Evolutionary conservation across 2,797 vertebrate genomes (phyloP).

Genomic region (Sebastes itinus): DNA sequence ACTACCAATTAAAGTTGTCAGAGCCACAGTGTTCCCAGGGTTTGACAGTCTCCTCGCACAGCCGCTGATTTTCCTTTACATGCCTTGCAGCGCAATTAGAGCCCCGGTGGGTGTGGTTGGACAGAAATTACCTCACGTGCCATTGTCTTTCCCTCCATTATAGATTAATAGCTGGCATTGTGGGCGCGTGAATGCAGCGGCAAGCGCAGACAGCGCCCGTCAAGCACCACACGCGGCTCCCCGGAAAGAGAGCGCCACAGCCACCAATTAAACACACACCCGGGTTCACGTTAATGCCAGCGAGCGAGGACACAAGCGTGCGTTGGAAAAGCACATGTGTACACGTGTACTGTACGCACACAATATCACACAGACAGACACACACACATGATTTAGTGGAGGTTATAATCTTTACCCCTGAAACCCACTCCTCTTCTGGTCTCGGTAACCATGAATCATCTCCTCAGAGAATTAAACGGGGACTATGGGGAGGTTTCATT

Average conservation of each 20-base stretch:
- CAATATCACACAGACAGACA: slow-evolving; percentile 18
- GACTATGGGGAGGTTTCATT: slow-evolving; percentile 44
- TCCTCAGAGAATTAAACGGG: slow-evolving; percentile 43
- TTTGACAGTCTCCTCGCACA: slow-evolving; percentile 65
- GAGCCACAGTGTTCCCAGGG: slow-evolving; percentile 56
- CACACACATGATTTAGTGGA: slow-evolving; percentile 21
- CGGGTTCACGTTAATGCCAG: slow-evolving; percentile 32
- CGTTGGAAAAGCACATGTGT: not conserved
- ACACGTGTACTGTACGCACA: not conserved
- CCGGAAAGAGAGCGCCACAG: slow-evolving; percentile 18
- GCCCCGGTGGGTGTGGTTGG: slow-evolving; percentile 63
- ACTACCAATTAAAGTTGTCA: slow-evolving; percentile 83
- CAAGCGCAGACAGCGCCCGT: slow-evolving; percentile 27
- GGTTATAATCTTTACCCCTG: slow-evolving; percentile 58
- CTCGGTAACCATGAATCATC: slow-evolving; percentile 41
- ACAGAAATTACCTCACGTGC: slow-evolving; percentile 63
- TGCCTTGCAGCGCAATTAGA: slow-evolving; percentile 69
- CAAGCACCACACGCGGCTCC: slow-evolving; percentile 35
- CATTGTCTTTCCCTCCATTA: slow-evolving; percentile 65
- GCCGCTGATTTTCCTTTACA: slow-evolving; percentile 63
- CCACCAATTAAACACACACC: slow-evolving; percentile 61
- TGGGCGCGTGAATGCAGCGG: slow-evolving; percentile 29
- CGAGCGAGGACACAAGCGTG: not conserved
- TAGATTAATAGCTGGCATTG: slow-evolving; percentile 49
- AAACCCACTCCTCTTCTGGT: slow-evolving; percentile 12